A percentile compares a stretch with the other conserved stretches of the same genome.
Conservation (phyloP, 2,113 vertebrate genomes). For the Xiphophorus couchianus region DNA sequence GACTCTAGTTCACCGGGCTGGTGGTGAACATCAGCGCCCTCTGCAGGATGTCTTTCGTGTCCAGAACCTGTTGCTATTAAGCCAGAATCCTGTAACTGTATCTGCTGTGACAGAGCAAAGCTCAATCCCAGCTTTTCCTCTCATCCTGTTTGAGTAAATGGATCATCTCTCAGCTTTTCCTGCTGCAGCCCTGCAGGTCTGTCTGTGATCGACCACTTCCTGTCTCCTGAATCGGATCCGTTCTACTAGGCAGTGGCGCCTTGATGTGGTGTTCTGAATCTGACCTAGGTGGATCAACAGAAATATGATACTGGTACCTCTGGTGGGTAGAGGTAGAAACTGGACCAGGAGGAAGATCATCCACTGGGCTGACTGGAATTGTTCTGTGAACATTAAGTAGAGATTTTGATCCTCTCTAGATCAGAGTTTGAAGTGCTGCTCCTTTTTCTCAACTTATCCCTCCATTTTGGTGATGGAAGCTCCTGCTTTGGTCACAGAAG, state of each 20-base stretch:
- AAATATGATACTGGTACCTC: slow-evolving; percentile 47
- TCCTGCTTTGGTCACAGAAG: slow-evolving; percentile 22
- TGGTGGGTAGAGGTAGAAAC: slow-evolving; percentile 37
- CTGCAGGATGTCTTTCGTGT: slow-evolving; percentile 22
- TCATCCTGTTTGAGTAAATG: slow-evolving; percentile 51
- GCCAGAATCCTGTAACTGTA: slow-evolving; percentile 26
- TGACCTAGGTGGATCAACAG: slow-evolving; percentile 35
- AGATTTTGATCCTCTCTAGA: slow-evolving; percentile 48
- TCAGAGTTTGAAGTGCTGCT: slow-evolving; percentile 19
- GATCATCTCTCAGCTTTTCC: slow-evolving; percentile 46
- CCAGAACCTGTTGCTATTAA: slow-evolving; percentile 31
- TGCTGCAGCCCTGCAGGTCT: slow-evolving; percentile 35
- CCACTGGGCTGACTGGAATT: slow-evolving; percentile 25
- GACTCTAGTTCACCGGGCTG: neutral
- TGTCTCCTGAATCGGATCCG: neutral
- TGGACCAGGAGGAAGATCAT: slow-evolving; percentile 36
- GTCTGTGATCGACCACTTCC: slow-evolving; percentile 17
- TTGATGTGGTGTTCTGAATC: slow-evolving; percentile 56
- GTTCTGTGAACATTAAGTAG: slow-evolving; percentile 70
- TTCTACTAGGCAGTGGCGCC: slow-evolving; percentile 22
- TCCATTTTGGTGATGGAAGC: neutral
- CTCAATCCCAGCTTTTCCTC: slow-evolving; percentile 14
- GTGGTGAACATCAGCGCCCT: slow-evolving; percentile 9
- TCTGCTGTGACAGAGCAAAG: slow-evolving; percentile 41
- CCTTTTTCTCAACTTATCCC: neutral